These are phyloP conservation scores for Tetrax tetrax DNA, from an alignment of 2,113 vertebrate genomes.

Conservation along the genomic window DNA sequence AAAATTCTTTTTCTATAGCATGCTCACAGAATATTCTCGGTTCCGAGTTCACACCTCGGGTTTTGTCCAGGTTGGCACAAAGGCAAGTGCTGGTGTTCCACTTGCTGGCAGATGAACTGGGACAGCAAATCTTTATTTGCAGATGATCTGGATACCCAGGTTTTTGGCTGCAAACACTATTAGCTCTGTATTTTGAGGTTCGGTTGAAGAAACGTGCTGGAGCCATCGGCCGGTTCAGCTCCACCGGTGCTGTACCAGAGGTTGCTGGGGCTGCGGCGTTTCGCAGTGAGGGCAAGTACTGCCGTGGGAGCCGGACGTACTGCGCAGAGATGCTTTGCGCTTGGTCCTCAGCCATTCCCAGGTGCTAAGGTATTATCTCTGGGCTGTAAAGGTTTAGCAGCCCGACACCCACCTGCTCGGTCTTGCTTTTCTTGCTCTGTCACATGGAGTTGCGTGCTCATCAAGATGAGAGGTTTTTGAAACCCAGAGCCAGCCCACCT, in stretches of 20 bases:
- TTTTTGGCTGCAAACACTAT: neutral
- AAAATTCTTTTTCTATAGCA: neutral
- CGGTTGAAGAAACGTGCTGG: neutral
- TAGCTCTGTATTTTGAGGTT: neutral
- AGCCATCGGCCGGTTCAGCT: rapidly evolving
- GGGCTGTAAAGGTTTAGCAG: neutral
- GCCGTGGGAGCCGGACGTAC: too few species aligned
- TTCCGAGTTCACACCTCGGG: rapidly evolving
- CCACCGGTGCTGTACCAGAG: rapidly evolving
- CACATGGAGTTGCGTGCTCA: neutral
- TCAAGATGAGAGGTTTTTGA: neutral
- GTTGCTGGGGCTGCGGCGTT: rapidly evolving
- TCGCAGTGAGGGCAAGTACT: neutral
- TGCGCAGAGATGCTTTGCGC: too few species aligned
- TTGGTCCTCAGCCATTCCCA: neutral
- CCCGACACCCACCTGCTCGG: neutral
- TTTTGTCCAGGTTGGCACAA: neutral
- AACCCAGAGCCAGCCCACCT: neutral
- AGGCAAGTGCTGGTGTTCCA: neutral
- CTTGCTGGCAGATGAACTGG: neutral
- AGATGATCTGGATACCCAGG: neutral
- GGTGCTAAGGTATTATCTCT: neutral
- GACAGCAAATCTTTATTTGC: neutral
- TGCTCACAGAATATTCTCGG: neutral
- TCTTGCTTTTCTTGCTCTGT: neutral